Percentiles rank a stretch among this genome's conserved stretches.
phyloP scores from a whole-genome alignment of 2,797 vertebrate species.

The Spinus pinus region DNA sequence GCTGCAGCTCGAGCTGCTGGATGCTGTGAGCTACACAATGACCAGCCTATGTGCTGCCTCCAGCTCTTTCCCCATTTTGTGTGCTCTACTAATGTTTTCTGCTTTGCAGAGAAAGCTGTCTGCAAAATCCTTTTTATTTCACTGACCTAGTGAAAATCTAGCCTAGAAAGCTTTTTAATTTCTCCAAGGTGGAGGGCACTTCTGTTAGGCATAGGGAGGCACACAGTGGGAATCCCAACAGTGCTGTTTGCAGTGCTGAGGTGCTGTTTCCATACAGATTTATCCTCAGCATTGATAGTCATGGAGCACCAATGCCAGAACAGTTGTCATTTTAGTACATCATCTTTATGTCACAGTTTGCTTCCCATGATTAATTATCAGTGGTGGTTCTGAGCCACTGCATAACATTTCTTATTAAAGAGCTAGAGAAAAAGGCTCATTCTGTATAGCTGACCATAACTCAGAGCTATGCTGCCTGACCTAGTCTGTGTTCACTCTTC shows the following conservation, averaged over 20 bases:
- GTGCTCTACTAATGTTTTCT: not conserved
- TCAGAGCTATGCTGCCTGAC: not conserved
- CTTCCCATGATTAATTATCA: not conserved
- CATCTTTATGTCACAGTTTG: not conserved
- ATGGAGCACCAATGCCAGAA: not conserved
- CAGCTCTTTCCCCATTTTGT: not conserved
- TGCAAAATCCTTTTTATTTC: not conserved
- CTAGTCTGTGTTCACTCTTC: not conserved
- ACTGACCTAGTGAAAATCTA: not conserved
- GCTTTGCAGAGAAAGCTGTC: not conserved
- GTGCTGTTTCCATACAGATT: not conserved
- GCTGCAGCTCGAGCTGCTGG: not conserved
- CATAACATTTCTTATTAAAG: not conserved
- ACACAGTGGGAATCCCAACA: not conserved
- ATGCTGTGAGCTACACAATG: accelerated
- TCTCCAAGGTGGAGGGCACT: not conserved
- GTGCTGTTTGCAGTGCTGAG: not conserved
- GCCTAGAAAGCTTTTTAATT: not conserved
- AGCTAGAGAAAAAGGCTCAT: not conserved
- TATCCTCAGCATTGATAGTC: not conserved
- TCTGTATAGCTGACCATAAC: not conserved
- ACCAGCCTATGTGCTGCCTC: not conserved
- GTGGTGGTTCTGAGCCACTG: not conserved
- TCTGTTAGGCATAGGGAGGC: not conserved
- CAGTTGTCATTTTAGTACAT: not conserved